Base-by-base conservation (phyloP, 2,113 vertebrate species). In the Misgurnus mizolepis region DNA sequence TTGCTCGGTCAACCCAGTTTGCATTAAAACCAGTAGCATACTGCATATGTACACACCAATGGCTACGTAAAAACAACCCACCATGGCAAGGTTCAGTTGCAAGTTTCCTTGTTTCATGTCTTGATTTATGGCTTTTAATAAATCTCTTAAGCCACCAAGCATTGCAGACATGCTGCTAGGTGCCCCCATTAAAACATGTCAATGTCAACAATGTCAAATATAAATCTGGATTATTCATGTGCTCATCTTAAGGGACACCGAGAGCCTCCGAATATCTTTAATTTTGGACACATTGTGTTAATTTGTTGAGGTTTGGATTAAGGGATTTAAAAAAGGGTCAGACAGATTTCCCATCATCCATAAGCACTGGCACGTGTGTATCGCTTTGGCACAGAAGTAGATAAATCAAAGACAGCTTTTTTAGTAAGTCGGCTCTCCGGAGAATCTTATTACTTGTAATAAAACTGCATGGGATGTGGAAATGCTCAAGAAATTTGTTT, bases 221-320 rank as follows among this genome's bases (percentile, higher is more conserved):
- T 27, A 22, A 62, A 61, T 61, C 11, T 34, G n/a, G 8, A 60
- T 56, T n/a, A n/a, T 68, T 22, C 40, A 22, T 67, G n/a, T 73
- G 39, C 84, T 67, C 61, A 69, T 81, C 82, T 71, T 1, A 41
- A 84, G 76, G 76, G 79, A 80, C 41, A 82, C 80, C 73, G 3
- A 6, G 71, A 69, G 45, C 84, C 85, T 87, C 75, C 55, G 58
- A 86, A 87, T 85, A 80, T 83, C 78, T 88, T 86, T 85, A 41
- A 86, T 87, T 79, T 50, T 72, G 84, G 60, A 45, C 41, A 75
- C 84, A 89, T 88, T 87, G 80, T 84, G 89, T 91, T 88, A 86
- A 86, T 92, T 88, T 89, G 85, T 87, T 72, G 79, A 72, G 80
- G 56, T 67, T 70, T 70, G 90, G 88, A 91, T 91, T 91, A 89